Conservation (phyloP, 1,140 invertebrate genomes). For the Aphelenchoides besseyi region DNA sequence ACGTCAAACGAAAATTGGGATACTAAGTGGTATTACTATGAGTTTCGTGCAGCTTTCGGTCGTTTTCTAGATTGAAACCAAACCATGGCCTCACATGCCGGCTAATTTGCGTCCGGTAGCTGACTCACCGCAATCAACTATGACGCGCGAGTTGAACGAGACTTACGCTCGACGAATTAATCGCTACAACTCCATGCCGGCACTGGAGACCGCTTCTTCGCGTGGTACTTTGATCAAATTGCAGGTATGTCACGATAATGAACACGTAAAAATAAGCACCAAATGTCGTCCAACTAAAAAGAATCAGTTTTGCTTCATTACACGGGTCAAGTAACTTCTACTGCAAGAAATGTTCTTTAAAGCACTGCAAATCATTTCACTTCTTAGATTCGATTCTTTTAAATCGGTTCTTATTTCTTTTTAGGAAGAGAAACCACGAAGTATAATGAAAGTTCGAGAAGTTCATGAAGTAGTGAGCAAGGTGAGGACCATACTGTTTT, state of each 20-base stretch:
- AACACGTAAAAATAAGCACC: not conserved
- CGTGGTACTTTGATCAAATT: conserved; percentile 4
- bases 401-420: not conserved
- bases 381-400: not conserved
- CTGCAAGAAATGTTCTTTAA: not conserved
- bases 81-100: conserved; percentile 31
- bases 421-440: conserved; percentile 11
- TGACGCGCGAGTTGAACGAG: conserved; percentile 22
- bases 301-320: too few relatives aligned
- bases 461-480: not conserved
- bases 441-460: conserved; percentile 13
- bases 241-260: conserved; percentile 4
- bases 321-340: too few relatives aligned
- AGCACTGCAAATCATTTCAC: not conserved
- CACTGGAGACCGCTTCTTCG: conserved; percentile 11
- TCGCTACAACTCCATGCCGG: conserved; percentile 28
- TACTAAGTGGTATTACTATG: not conserved
- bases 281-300: too few relatives aligned
- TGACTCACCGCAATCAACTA: conserved; percentile 24
- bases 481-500: not conserved
- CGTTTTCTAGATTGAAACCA: conserved; percentile 29
- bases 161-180: conserved; percentile 20
- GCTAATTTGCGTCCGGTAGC: conserved; percentile 17
- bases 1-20: conserved; percentile 3
- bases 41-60: not conserved